Evolutionary conservation across 92 coral and sea anemone genomes (phyloP).

Genomic region (Palythoa heliodiscus): DNA sequence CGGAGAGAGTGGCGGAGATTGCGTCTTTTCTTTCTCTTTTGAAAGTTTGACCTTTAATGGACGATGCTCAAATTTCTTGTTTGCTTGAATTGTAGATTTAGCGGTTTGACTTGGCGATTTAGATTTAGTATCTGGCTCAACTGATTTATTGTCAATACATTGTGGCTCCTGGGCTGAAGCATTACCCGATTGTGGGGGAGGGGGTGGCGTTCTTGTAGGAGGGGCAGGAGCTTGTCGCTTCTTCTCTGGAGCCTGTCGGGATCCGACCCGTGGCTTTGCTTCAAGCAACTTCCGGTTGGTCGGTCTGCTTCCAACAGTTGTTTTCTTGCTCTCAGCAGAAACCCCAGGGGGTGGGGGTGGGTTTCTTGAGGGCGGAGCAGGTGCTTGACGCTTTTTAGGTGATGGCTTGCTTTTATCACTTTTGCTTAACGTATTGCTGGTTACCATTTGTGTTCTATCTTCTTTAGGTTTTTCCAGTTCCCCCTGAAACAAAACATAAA

Average conservation of each 20-base stretch:
- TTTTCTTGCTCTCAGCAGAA: constrained; percentile 17
- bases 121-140: background rate
- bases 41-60: constrained; percentile 72
- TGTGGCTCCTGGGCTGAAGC: constrained; percentile 2
- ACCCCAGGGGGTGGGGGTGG: constrained; percentile 40
- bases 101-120: constrained; percentile 13
- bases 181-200: constrained; percentile 17
- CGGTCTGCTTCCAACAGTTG: constrained; percentile 24
- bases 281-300: constrained; percentile 33
- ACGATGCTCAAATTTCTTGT: constrained; percentile 63
- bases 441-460: background rate
- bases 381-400: constrained; percentile 36
- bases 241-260: constrained; percentile 26
- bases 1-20: constrained; percentile 14
- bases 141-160: background rate
- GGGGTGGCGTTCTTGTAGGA: constrained; percentile 38
- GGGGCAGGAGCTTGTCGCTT: constrained; percentile 45
- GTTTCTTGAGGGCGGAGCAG: constrained; percentile 24
- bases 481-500: background rate
- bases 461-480: constrained; percentile 8
- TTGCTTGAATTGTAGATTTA: constrained; percentile 49
- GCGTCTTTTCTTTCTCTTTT: constrained; percentile 60
- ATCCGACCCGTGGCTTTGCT: constrained; percentile 36
- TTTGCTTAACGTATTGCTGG: background rate
- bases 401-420: background rate